Evolutionary conservation across 2,797 vertebrate genomes (phyloP).

Genomic region (Phataginus tricuspis): DNA sequence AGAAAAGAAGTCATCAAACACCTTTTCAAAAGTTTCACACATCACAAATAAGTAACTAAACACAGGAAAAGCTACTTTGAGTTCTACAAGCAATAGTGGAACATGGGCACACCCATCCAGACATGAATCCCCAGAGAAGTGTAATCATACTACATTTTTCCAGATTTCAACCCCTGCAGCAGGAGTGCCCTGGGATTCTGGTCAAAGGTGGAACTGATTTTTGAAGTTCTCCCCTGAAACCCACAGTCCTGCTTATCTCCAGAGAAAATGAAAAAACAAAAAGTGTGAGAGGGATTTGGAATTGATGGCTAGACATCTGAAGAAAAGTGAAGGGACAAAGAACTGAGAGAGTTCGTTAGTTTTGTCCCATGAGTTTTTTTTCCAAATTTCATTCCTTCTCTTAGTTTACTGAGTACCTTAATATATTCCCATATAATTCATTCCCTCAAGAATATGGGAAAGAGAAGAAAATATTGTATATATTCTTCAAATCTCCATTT

Average conservation of each 20-base stretch:
- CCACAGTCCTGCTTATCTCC: neutral
- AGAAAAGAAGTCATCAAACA: conserved; percentile 18
- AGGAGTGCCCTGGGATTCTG: neutral
- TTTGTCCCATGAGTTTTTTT: neutral
- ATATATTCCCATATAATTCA: neutral
- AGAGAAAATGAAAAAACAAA: neutral
- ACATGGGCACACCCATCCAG: neutral
- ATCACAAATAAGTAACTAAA: conserved; percentile 29
- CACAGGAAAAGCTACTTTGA: neutral
- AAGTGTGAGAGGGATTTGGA: neutral
- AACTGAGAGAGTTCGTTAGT: neutral
- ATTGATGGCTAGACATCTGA: neutral
- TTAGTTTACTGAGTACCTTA: neutral
- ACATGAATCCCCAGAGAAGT: neutral
- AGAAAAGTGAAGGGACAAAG: neutral
- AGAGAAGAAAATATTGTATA: neutral
- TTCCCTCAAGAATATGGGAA: neutral
- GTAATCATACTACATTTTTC: neutral
- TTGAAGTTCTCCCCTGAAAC: neutral
- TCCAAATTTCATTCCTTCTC: neutral
- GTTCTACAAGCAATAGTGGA: neutral
- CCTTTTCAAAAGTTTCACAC: neutral
- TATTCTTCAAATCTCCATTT: neutral
- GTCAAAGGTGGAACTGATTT: neutral
- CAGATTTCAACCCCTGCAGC: neutral